Conservation (phyloP, 2,797 vertebrate genomes). For the Allobates femoralis region DNA sequence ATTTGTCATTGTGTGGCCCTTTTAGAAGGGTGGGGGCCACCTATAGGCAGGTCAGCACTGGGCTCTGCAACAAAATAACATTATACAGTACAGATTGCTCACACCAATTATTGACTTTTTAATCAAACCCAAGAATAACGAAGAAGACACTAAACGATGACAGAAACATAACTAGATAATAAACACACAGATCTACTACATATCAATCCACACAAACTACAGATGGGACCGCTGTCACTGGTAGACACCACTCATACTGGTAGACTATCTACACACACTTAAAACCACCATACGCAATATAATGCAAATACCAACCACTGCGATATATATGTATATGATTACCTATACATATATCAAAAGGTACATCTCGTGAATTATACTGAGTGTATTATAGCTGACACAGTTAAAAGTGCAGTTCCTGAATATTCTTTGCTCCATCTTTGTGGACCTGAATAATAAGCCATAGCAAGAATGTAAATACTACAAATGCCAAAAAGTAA, state of each 20-base stretch:
- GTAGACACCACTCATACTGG: background rate
- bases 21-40: background rate
- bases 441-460: background rate
- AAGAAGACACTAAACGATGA: background rate
- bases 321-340: slow-evolving; percentile 33
- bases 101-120: background rate
- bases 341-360: slow-evolving; percentile 34
- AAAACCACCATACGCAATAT: slow-evolving; percentile 10
- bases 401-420: slow-evolving; percentile 36
- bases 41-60: background rate
- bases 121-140: background rate
- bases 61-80: background rate
- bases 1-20: background rate
- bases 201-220: background rate
- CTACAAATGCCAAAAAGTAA: background rate
- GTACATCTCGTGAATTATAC: background rate
- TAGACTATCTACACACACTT: slow-evolving; percentile 1
- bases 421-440: background rate
- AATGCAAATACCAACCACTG: slow-evolving; percentile 14
- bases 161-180: background rate
- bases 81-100: background rate
- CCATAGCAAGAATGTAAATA: background rate
- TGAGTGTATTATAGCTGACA: slow-evolving; percentile 2
- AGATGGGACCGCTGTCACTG: background rate
- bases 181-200: background rate